Conservation (phyloP, 2,888 invertebrate genomes). For the Notocelia uddmanniana region DNA sequence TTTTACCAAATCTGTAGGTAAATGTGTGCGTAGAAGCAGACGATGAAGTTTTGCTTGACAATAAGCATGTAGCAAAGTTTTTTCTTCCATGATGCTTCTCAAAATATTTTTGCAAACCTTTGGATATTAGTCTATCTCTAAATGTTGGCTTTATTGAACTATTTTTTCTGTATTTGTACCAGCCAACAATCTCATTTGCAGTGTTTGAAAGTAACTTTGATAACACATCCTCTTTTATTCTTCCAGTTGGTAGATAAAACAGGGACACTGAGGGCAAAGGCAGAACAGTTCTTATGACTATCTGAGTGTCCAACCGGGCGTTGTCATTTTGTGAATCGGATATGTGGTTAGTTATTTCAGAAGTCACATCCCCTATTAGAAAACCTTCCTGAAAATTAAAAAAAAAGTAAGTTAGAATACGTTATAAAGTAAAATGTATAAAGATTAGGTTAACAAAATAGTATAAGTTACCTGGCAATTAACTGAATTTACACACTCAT, state of each 20-base stretch:
- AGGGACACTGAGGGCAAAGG: conserved; percentile 85
- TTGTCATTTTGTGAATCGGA: conserved; percentile 89
- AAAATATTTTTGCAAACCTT: conserved; percentile 86
- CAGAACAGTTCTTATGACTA: conserved; percentile 86
- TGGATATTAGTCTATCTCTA: conserved; percentile 87
- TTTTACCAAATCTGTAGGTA: conserved; percentile 87
- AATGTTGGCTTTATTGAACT: conserved; percentile 85
- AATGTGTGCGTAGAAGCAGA: conserved; percentile 87
- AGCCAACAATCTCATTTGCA: conserved; percentile 87
- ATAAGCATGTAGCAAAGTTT: conserved; percentile 87
- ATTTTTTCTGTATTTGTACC: conserved; percentile 88
- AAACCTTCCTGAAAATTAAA: conserved; percentile 85
- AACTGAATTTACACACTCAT: conserved; percentile 87
- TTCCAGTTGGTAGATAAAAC: conserved; percentile 86
- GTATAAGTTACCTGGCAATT: conserved; percentile 85
- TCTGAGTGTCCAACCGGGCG: conserved; percentile 86
- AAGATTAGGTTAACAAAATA: neutral
- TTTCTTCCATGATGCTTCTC: conserved; percentile 82
- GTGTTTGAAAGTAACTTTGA: conserved; percentile 80
- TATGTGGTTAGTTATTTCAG: conserved; percentile 88
- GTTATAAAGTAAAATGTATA: conserved; percentile 14
- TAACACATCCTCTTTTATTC: conserved; percentile 84
- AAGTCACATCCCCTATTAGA: conserved; percentile 87
- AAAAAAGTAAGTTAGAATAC: conserved; percentile 18
- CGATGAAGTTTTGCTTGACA: conserved; percentile 82